phyloP scores from a whole-genome alignment of 2,888 invertebrate species.

The Cynaeus angustus region DNA sequence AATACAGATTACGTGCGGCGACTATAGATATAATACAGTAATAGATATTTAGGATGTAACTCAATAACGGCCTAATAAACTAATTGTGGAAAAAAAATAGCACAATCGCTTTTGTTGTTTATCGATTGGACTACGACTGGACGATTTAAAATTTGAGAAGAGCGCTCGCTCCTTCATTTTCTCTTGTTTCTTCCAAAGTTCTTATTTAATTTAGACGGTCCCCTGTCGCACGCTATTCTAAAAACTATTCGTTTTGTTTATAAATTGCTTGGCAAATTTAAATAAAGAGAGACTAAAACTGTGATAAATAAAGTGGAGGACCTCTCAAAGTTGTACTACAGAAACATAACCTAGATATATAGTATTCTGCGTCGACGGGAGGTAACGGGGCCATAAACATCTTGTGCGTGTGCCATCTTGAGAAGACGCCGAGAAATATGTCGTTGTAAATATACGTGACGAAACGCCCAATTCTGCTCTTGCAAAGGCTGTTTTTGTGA shows the following conservation, averaged over 20 bases:
- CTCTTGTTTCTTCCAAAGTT: background rate
- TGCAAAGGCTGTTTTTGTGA: background rate
- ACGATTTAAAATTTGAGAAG: constrained; percentile 12
- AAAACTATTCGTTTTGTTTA: constrained; percentile 37
- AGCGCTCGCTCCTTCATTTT: background rate
- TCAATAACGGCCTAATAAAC: constrained; percentile 48
- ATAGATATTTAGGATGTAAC: constrained; percentile 54
- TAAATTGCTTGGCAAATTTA: constrained; percentile 19
- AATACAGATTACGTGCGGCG: constrained; percentile 63
- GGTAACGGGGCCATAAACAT: constrained; percentile 60
- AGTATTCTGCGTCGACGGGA: constrained; percentile 55
- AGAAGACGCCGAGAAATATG: constrained; percentile 46
- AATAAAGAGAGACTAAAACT: constrained; percentile 17
- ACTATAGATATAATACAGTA: constrained; percentile 58
- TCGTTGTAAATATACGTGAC: constrained; percentile 4
- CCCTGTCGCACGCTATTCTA: constrained; percentile 9
- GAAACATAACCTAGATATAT: constrained; percentile 60
- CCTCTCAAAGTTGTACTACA: constrained; percentile 57
- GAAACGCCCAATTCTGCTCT: background rate
- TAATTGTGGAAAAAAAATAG: constrained; percentile 37
- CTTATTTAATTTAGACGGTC: constrained; percentile 43
- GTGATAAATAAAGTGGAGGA: constrained; percentile 56
- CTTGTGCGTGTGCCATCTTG: constrained; percentile 54
- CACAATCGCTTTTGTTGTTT: constrained; percentile 16
- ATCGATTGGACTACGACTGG: constrained; percentile 5